Conservation (phyloP, 2,888 invertebrate species). For the Drosophila austrosaltans region DNA sequence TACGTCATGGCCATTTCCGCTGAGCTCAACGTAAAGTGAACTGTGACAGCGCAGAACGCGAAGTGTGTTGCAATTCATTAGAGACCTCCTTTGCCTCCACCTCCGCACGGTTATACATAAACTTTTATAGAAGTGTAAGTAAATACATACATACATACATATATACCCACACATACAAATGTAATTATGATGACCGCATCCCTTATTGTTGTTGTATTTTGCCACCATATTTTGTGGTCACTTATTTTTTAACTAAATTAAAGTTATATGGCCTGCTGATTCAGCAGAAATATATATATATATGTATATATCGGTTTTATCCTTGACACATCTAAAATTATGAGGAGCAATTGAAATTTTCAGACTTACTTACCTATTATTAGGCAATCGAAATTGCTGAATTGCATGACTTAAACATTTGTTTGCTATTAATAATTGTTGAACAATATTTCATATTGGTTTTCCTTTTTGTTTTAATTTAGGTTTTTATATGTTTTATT, state of each 20-base stretch:
- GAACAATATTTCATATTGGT: background rate
- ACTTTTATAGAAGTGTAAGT: slow-evolving; percentile 19
- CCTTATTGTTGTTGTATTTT: slow-evolving; percentile 16
- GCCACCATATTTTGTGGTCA: background rate
- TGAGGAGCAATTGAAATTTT: slow-evolving; percentile 6
- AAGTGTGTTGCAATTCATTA: slow-evolving; percentile 72
- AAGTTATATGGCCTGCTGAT: slow-evolving; percentile 28
- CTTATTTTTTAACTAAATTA: slow-evolving; percentile 49
- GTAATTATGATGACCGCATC: slow-evolving; percentile 70
- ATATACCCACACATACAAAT: slow-evolving; percentile 37
- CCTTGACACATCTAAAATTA: slow-evolving; percentile 2
- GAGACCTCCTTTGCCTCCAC: slow-evolving; percentile 45
- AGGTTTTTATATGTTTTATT: slow-evolving; percentile 1
- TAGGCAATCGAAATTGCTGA: background rate
- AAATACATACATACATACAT: slow-evolving; percentile 9
- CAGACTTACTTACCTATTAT: slow-evolving; percentile 25
- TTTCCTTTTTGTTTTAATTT: background rate
- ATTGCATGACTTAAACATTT: background rate
- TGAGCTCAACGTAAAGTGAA: slow-evolving; percentile 47
- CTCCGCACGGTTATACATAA: slow-evolving; percentile 13
- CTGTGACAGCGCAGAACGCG: slow-evolving; percentile 43
- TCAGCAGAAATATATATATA: slow-evolving; percentile 13
- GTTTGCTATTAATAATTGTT: slow-evolving; percentile 1
- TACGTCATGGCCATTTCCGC: slow-evolving; percentile 39
- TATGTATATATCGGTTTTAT: background rate